Base-by-base conservation (phyloP, 2,888 invertebrate species). In the Polyommatus iphigenia region DNA sequence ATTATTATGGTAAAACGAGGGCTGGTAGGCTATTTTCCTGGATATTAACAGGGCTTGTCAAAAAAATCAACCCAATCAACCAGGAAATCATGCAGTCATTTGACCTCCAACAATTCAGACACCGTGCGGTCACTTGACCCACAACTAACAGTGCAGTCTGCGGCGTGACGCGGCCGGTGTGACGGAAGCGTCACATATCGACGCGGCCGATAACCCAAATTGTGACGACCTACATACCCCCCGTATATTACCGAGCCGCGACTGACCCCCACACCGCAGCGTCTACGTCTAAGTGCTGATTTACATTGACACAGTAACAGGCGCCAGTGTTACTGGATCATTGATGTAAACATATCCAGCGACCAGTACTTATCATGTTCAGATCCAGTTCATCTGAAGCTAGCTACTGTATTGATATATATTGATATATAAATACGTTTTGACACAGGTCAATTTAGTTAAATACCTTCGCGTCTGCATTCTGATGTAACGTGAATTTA, bases 121-220 rank as follows among this genome's bases (percentile, higher is more conserved):
- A 80, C 18, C 50, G 29, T 75, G 82, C 82, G 84, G 87, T 87
- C 85, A 87, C 83, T 81, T 83, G 84, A 85, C 85, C 85, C 82
- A 85, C 85, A 86, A 81, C 83, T 82, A 85, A 89, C 88, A 86
- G 89, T 90, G 79, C 82, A 83, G 85, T 85, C 85, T 89, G 90
- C 89, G 20, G 90, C 88, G 85, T 87, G 84, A 18, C 54, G 54
- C 54, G 54, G 54, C 54, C 54, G 54, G 90, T 88, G 85, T 87
- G 84, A 85, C 88, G 91, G 91, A 91, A 91, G 90, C 87, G 90
- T 90, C 90, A 88, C 89, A 90, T 91, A 92, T 92, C 91, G 91
- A 91, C 89, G 89, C 90, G 91, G 86, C 88, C 88, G 91, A 91
- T 93, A 93, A 93, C 93, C 93, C 91, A 92, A 92, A 93, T 93